phyloP scores from a whole-genome alignment of 2,113 vertebrate genomes.

The Pituophis catenifer region DNA sequence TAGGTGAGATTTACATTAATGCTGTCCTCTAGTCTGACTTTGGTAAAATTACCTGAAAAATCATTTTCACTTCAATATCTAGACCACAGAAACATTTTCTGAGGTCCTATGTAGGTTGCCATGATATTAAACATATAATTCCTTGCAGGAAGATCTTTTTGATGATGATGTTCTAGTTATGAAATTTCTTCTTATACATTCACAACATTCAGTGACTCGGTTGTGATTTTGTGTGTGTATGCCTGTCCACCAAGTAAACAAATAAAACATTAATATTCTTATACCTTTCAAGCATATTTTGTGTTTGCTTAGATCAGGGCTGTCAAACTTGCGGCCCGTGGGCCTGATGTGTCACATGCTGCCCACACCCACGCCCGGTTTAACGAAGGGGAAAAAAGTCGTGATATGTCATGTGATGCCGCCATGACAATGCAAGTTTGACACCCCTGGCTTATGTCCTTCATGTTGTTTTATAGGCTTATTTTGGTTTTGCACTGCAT shows the following conservation, averaged over 20 bases:
- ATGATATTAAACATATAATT: background rate
- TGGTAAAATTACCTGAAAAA: background rate
- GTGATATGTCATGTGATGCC: no score
- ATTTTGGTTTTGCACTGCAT: background rate
- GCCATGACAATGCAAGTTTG: no score
- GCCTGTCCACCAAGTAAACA: background rate
- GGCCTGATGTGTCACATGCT: no score
- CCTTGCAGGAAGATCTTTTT: background rate
- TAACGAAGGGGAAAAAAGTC: no score
- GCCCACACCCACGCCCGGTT: no score
- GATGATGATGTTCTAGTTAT: background rate
- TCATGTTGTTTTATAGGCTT: background rate
- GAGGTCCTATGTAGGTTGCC: background rate
- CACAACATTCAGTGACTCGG: background rate
- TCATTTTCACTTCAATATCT: background rate
- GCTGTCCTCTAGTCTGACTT: background rate
- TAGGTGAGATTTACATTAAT: background rate
- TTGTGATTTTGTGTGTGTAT: background rate
- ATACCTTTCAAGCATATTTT: background rate
- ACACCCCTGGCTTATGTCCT: background rate
- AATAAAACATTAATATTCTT: background rate
- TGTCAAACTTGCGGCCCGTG: no score
- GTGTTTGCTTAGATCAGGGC: background rate
- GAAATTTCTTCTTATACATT: background rate
- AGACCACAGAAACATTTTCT: background rate